Base-by-base conservation (phyloP, 1,140 invertebrate species). In the Sinella curviseta region DNA sequence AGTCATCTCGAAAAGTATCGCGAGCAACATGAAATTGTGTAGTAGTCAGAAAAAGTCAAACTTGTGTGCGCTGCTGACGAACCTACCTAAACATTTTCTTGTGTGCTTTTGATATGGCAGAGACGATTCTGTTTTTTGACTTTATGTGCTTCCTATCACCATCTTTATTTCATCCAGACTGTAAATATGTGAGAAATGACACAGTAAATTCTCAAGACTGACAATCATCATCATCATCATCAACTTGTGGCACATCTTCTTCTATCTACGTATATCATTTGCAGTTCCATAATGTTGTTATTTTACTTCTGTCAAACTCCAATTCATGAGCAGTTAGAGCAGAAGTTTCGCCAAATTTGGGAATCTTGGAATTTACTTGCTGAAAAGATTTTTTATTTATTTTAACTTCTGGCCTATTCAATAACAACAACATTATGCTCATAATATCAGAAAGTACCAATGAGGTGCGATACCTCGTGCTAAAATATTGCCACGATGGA, bases 311-410 rank as follows among this genome's bases (percentile, higher is more conserved):
- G 14, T 60, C 55, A 60, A 60, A 60, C 14, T 60, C 55, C 24
- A 14, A 60, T 60, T 60, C 55, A 60, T 26, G 55, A 60, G n/a
- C 24, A 26, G 12, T 60, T 60, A 60, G 55, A 4, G 55, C 14
- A n/a, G 55, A 26, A 26, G 55, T 60, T 60, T 60, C n/a, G 14
- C 55, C 55, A 60, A 60, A 60, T 60, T 60, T 60, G 55, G 24
- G n/a, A 60, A 60, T 60, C 55, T 24, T 24, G 24, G 24, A 26
- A 60, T 60, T 14, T 60, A 4, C 24, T 14, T 3, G 14, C 55
- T 60, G 55, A 60, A 14, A 8, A 3, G 12, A 14, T 60, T 24
- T 60, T 60, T 26, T 60, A 17, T 60, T 24, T 4, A 8, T 17
- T 48, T 48, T 17, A 48, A 4, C 39, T 48, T 48, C n/a, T 48